Evolutionary conservation across 2,797 vertebrate genomes (phyloP), one percentile per base, ranked within the genome.

Genomic region (Anomalospiza imberbis): DNA sequence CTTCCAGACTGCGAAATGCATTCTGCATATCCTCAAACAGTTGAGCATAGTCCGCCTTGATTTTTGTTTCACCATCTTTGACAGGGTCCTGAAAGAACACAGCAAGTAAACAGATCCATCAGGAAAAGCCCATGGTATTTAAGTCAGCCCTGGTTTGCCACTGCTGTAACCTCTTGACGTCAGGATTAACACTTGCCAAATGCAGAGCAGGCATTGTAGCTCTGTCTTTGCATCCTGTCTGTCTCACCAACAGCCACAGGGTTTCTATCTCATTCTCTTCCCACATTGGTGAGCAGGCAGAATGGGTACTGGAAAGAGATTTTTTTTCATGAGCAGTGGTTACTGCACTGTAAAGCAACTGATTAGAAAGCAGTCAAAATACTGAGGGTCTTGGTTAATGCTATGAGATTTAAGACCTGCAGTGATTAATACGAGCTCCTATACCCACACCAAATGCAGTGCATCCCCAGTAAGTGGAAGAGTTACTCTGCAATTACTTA

Each of bases 1-100:
- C 98, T 97, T 99, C 99, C 94, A 99, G 98, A 74, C 98, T 98
- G 93, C 99, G 98, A 98, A 99, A 99, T 62, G 98, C 97, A 61
- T 99, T 99, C 98, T 99, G 99, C 99, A 99, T 99, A 94, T 99
- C 99, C 97, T 99, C 99, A 95, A 98, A 98, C 79, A 99, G 98
- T 96, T 99, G 99, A 77, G 98, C 97, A 13, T 98, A 99, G 78
- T 99, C 99, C 0, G 98, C 98, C 97, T 99, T 99, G 94, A 99
- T 99, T 97, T 99, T 99, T 66, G 98, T 97, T 96, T 99, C 99
- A 2, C 99, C 99, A 4, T 99, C 99, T 97, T 99, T 99, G 63
- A 99, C 97, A 4, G 99, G 99, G 96, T 99, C 99, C 99, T 99
- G 93, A 93, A 98, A 97, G 67, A 95, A 79, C 25, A 80, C 7